phyloP scores from a whole-genome alignment of 2,113 vertebrate species.

The Nibea coibor region DNA sequence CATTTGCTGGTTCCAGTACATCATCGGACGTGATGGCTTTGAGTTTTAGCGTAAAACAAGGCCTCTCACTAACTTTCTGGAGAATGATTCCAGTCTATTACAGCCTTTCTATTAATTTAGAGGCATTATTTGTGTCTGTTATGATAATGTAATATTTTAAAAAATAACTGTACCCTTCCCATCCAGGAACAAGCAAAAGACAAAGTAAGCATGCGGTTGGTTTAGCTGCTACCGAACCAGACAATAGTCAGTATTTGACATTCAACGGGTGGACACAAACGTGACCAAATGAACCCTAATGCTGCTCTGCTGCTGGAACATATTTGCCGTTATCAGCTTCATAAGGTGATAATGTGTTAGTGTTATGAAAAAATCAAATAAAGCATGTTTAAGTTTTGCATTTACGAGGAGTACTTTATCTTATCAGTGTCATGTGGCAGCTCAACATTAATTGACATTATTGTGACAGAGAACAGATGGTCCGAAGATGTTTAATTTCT shows the following conservation, averaged over 20 bases:
- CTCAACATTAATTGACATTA: not conserved
- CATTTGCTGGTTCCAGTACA: constrained; percentile 48
- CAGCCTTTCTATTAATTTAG: not conserved
- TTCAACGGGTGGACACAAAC: not conserved
- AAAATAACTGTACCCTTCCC: too few species aligned
- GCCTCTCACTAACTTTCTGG: constrained; percentile 1
- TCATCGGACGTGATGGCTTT: constrained; percentile 33
- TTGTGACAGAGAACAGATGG: constrained; percentile 12
- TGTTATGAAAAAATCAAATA: not conserved
- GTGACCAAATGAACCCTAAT: not conserved
- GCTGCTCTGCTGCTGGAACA: not conserved
- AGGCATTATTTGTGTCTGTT: not conserved
- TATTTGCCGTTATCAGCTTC: not conserved
- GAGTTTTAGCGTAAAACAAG: constrained; percentile 11
- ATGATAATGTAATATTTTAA: not conserved
- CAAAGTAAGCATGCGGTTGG: not conserved
- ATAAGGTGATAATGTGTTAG: not conserved
- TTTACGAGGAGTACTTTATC: not conserved
- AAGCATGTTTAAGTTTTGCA: not conserved
- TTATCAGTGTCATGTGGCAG: not conserved
- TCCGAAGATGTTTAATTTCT: constrained; percentile 1
- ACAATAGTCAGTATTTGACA: not conserved
- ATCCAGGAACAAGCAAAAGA: not conserved
- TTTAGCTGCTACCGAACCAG: not conserved
- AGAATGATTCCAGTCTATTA: not conserved